Conservation (phyloP, 2,113 vertebrate species). For the Burhinus bistriatus region DNA sequence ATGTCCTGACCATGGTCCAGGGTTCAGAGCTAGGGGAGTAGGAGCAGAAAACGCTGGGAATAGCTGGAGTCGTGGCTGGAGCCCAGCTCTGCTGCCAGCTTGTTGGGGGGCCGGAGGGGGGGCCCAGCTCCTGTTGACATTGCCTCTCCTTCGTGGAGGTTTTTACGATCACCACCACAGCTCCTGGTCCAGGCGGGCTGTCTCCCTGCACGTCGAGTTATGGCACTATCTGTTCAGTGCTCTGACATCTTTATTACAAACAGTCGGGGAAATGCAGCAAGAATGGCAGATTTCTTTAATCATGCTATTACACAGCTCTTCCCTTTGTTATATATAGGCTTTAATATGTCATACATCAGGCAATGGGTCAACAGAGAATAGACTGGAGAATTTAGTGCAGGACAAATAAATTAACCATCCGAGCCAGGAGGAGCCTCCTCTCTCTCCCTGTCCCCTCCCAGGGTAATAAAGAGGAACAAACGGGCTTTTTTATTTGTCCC, state of each 20-base stretch:
- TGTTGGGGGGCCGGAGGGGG: too few species aligned
- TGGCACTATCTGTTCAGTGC: background rate
- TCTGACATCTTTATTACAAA: slow-evolving; percentile 35
- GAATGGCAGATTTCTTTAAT: slow-evolving; percentile 19
- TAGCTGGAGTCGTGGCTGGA: background rate
- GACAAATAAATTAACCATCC: background rate
- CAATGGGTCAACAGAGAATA: background rate
- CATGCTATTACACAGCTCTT: background rate
- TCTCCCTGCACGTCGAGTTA: background rate
- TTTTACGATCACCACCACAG: rapidly evolving
- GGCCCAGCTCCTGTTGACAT: background rate
- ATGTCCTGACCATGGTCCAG: rapidly evolving
- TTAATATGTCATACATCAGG: background rate
- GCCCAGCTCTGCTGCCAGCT: background rate
- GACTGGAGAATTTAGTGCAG: background rate
- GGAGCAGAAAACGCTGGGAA: background rate
- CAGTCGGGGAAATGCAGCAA: background rate
- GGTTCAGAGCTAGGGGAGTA: background rate
- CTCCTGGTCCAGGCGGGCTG: background rate
- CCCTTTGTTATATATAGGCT: background rate
- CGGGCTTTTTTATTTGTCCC: background rate
- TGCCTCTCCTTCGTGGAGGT: background rate
- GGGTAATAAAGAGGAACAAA: background rate
- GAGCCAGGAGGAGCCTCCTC: background rate
- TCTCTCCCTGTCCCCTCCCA: background rate